Percentiles rank a stretch among this genome's conserved stretches.
phyloP scores from a whole-genome alignment of 2,113 vertebrate genomes.

The Amphiprion ocellaris region DNA sequence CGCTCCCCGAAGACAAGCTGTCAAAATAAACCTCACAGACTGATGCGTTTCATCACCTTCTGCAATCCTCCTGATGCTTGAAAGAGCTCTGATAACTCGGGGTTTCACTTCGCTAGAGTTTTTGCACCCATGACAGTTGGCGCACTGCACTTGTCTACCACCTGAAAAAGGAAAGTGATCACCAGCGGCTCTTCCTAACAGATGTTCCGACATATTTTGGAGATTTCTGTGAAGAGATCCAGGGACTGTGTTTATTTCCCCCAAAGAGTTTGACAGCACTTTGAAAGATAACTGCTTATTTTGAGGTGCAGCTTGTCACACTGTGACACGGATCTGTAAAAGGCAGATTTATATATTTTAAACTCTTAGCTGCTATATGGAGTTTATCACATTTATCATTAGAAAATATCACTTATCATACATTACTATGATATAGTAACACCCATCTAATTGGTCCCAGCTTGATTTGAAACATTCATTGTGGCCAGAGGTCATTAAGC shows the following conservation, averaged over 20 bases:
- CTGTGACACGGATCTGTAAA: not conserved
- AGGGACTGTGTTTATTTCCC: slow-evolving; percentile 1
- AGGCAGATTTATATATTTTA: not conserved
- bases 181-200: not conserved
- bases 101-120: slow-evolving; percentile 22
- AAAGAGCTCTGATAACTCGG: slow-evolving; percentile 32
- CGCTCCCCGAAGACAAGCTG: slow-evolving; percentile 10
- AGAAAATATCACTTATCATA: not conserved
- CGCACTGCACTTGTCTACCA: not conserved
- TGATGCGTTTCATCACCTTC: slow-evolving; percentile 15
- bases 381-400: not conserved
- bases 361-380: not conserved
- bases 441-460: too few species aligned
- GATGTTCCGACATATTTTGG: not conserved
- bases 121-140: slow-evolving; percentile 21
- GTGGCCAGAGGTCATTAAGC: too few species aligned
- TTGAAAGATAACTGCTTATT: not conserved
- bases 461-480: too few species aligned
- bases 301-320: not conserved
- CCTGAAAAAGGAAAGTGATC: not conserved
- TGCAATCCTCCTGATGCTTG: slow-evolving; percentile 32
- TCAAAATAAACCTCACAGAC: slow-evolving; percentile 39
- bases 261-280: not conserved
- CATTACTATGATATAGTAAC: too few species aligned
- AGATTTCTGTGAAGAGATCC: not conserved